A percentile compares a stretch with the other conserved stretches of the same genome.
These are phyloP conservation scores for Salticus scenicus DNA, from an alignment of 2,888 invertebrate genomes.

Conservation along the genomic window DNA sequence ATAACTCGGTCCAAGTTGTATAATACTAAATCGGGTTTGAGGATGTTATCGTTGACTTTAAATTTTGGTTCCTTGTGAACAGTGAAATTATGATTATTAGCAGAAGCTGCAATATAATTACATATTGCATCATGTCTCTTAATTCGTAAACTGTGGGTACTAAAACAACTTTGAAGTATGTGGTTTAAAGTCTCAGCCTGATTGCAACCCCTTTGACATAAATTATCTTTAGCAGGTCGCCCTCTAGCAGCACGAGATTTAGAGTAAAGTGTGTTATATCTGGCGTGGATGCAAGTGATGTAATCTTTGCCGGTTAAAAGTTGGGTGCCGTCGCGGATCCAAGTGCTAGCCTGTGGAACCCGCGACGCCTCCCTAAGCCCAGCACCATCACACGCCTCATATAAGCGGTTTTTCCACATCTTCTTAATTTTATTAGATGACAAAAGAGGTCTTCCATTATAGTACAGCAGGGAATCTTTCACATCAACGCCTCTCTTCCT, in stretches of 20 bases:
- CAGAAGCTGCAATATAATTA: background rate
- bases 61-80: background rate
- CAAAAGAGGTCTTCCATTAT: background rate
- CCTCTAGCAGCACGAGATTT: background rate
- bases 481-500: background rate
- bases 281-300: background rate
- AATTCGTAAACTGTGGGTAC: background rate
- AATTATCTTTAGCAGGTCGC: background rate
- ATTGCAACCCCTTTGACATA: background rate
- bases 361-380: background rate
- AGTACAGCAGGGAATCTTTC: background rate
- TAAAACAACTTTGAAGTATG: background rate
- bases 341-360: background rate
- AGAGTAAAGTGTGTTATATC: background rate
- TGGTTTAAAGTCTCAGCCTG: constrained; percentile 7
- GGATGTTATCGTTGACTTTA: background rate
- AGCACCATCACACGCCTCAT: background rate
- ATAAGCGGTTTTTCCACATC: too few species aligned
- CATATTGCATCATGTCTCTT: background rate
- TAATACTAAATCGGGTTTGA: background rate
- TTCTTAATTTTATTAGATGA: too few species aligned
- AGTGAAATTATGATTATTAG: background rate
- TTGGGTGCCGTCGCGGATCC: background rate
- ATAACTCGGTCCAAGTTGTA: background rate
- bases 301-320: background rate